Percentiles rank a stretch among this genome's conserved stretches.
Evolutionary conservation across 2,113 vertebrate genomes (phyloP).

Genomic region (Etheostoma spectabile): DNA sequence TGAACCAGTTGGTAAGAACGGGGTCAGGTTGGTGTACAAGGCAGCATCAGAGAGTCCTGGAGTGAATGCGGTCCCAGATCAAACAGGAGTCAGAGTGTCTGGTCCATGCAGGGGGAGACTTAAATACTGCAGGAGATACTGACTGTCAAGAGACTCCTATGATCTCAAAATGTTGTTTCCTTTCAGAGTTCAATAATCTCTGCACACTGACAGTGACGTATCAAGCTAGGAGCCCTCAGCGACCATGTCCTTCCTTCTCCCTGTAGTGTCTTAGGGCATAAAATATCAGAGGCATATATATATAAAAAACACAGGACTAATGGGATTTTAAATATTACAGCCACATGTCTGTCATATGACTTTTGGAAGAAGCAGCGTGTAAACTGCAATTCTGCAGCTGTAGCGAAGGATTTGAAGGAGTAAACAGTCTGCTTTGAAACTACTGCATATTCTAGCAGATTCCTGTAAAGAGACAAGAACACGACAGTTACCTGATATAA

Average conservation of each 20-base stretch:
- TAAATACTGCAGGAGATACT: neutral
- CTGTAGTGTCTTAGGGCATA: neutral
- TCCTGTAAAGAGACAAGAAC: neutral
- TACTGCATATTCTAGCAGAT: neutral
- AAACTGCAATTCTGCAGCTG: neutral
- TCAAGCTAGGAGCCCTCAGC: neutral
- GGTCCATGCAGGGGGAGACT: neutral
- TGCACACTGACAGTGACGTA: neutral
- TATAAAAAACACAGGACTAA: too few species aligned
- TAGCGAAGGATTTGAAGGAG: neutral
- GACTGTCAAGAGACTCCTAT: neutral
- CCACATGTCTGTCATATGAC: neutral
- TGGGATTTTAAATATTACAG: too few species aligned
- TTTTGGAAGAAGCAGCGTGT: neutral
- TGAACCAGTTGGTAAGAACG: neutral
- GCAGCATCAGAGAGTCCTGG: neutral
- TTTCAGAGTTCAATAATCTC: neutral
- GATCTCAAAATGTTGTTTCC: constrained; percentile 2
- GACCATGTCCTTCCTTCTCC: neutral
- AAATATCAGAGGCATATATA: neutral
- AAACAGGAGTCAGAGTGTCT: constrained; percentile 34
- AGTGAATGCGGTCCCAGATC: neutral
- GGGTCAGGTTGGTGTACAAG: constrained; percentile 9
- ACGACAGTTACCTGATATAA: neutral
- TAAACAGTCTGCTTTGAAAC: neutral